Evolutionary conservation across 1,140 invertebrate species (phyloP), one percentile per base, ranked within the genome.

Genomic region (Cataglyphis hispanica): DNA sequence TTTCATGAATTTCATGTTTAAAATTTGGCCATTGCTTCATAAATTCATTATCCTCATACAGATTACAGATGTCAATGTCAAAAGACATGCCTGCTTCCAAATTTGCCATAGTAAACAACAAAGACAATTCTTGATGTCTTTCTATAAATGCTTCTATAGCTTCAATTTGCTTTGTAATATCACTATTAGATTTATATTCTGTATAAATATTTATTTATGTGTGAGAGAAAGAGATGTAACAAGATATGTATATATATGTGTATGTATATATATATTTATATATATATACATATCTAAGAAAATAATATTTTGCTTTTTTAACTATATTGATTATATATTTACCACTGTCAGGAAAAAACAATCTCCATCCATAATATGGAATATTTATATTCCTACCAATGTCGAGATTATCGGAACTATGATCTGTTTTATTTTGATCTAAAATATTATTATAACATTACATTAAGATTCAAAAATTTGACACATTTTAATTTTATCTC

Each of bases 71-170:
- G 94, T 98, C 97, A 31, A 98, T 91, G 61, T 95, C 94, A 87
- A 97, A 97, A 91, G 94, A 96, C 84, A 95, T 95, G 74, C 96
- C 96, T 89, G 96, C 95, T 92, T 97, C 96, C 74, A 97, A 96
- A 91, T 96, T 96, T 91, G 95, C 94, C 85, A 87, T 58, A 25
- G 96, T 91, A 89, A 95, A 93, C 94, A 96, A 95, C 43, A 93
- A 92, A 87, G 95, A 94, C 86, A 94, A 94, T 85, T 96, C 94
- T 87, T 93, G 94, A 46, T 95, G 89, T 31, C 80, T 84, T 56
- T 67, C 88, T 61, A 97, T 94, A 90, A 96, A 97, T 11, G 87
- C 85, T 93, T 96, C 94, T 66, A 96, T 93, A 84, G 94, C 92
- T 89, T 95, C 93, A 10, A 96, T 94, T 94, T 96, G 96, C 53